Base-by-base conservation (phyloP, 2,888 invertebrate species). In the Lochmaea capreae region DNA sequence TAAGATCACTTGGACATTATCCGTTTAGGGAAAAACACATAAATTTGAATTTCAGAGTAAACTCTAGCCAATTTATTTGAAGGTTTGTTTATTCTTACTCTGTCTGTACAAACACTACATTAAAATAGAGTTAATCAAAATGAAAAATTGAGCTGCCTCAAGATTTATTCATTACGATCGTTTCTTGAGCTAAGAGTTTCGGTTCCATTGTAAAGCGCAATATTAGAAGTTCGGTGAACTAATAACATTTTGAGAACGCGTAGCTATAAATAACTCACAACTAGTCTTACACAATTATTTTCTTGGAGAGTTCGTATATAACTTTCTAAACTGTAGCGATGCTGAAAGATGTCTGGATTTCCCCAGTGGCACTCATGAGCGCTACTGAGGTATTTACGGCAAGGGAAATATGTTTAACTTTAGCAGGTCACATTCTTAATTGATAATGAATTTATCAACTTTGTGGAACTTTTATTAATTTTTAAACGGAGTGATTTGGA, bases 301-400 rank as follows among this genome's bases (percentile, higher is more conserved):
- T 63, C 42, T 43, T 63, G 16, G 18, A 43, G 62, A 63, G 62
- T 63, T 43, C 42, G 14, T 49, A 54, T 65, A 71, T 65, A 71
- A 71, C 66, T 72, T 59, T 67, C 73, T 65, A 71, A 75, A 73
- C 74, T 75, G 75, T 73, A 76, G 75, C 76, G 76, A 72, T 69
- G 69, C 58, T 65, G 69, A 73, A 69, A 68, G 69, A 73, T 65
- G 59, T 22, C 16, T 43, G 42, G 69, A 69, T 68, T 69, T 73
- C 73, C 73, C 73, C 57, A 22, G 73, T 61, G 73, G 12, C 62
- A 16, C 11, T 26, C 26, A 63, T 9, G n/a, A 43, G 43, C 62
- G 43, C 14, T 4, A 16, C 18, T 26, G 14, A 59, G 9, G 33
- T 59, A 33, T 54, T 54, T 54, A 3, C 54, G 18, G 10, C 10